phyloP scores from a whole-genome alignment of 1,140 invertebrate genomes.

The Anagrus nilaparvatae region DNA sequence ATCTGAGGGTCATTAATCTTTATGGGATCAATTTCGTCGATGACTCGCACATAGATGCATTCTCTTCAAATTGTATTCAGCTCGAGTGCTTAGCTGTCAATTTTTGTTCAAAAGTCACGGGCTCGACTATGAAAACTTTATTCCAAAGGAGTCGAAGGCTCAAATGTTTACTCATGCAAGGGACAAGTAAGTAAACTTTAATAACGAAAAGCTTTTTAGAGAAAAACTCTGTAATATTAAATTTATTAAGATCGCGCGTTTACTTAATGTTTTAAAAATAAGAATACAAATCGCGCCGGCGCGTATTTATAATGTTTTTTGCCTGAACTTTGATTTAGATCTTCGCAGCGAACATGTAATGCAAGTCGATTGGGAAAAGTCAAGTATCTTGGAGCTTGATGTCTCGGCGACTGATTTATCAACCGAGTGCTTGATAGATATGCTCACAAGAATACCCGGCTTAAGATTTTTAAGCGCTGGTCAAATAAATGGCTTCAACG shows the following conservation, averaged over 20 bases:
- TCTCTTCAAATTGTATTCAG: conserved; percentile 90
- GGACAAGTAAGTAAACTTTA: conserved; percentile 73
- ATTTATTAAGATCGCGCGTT: too few species aligned
- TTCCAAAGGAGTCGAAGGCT: conserved; percentile 89
- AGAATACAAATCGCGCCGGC: too few species aligned
- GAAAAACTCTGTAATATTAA: conserved; percentile 2
- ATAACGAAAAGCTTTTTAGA: too few species aligned
- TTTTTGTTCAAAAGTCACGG: conserved; percentile 93
- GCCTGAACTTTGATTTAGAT: conserved; percentile 44
- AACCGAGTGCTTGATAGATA: conserved; percentile 85
- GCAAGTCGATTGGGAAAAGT: conserved; percentile 97
- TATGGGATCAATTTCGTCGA: conserved; percentile 98
- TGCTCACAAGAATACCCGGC: conserved; percentile 78
- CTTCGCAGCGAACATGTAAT: conserved; percentile 83
- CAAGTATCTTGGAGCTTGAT: conserved; percentile 86
- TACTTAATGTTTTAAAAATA: background rate
- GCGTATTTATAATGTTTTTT: too few species aligned
- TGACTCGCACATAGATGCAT: conserved; percentile 97
- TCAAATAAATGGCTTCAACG: conserved; percentile 95
- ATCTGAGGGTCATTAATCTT: conserved; percentile 88
- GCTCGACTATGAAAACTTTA: conserved; percentile 89
- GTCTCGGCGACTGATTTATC: conserved; percentile 94
- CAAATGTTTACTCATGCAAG: conserved; percentile 88
- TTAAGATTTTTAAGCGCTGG: conserved; percentile 88
- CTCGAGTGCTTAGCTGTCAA: conserved; percentile 95